Base-by-base conservation (phyloP, 2,113 vertebrate species). In the Danionella cerebrum region DNA sequence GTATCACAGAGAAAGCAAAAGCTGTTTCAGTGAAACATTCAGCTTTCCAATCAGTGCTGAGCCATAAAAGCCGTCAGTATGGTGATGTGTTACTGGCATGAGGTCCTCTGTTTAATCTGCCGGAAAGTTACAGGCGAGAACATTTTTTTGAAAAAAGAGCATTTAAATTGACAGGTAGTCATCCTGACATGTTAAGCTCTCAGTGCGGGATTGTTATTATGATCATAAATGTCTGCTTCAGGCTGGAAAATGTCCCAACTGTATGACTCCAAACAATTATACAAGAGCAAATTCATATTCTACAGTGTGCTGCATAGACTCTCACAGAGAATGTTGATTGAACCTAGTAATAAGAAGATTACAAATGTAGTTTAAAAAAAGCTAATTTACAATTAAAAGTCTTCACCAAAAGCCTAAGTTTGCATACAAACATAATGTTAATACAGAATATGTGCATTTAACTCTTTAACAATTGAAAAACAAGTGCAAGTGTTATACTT, bases 101-200 rank as follows among this genome's bases (percentile, higher is more conserved):
- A 60, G 53, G 19, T 35, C 21, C 31, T 27, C 47, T 54, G 48
- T 67, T 52, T 67, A 67, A 57, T 47, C 29, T 57, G 52, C 35
- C 18, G 16, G 36, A 10, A 55, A 59, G 48, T 31, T 45, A 27
- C 29, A 31, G 39, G 59, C 38, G 62, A 67, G 54, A 45, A 60
- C 59, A 45, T 29, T 21, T 53, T 60, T 45, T 50, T 76, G 72
- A 74, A 79, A 80, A 65, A n/a, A n/a, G n/a, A n/a, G 48, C 9
- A 1, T 12, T 18, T 68, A 74, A 80, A 77, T 73, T 82, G 82
- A 79, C 71, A 78, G 82, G 85, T 78, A 86, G 83, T 87, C 83
- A 84, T 72, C 41, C 67, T 78, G 82, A 79, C 81, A 78, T 71
- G 79, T 74, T 48, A 62, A 72, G 38, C 24, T 76, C 75, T 67